phyloP scores from a whole-genome alignment of 2,113 vertebrate genomes.

The Isurus oxyrinchus region DNA sequence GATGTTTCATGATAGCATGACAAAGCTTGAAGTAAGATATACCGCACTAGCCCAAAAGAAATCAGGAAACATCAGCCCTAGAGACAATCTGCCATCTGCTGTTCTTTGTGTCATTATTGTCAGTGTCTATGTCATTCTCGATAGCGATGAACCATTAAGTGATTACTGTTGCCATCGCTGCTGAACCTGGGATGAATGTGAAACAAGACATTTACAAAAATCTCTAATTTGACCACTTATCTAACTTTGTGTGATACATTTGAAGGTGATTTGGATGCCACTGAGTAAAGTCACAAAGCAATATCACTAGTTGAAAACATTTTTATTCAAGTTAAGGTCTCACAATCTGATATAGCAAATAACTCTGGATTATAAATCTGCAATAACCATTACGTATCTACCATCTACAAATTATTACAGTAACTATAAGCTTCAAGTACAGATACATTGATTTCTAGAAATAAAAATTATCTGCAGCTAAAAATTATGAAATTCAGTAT shows the following conservation, averaged over 20 bases:
- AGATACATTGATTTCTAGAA: conserved; percentile 53
- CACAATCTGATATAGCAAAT: conserved; percentile 58
- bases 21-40: not conserved
- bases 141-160: not conserved
- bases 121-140: not conserved
- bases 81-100: not conserved
- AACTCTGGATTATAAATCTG: conserved; percentile 61
- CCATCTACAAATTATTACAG: conserved; percentile 54
- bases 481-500: conserved; percentile 33
- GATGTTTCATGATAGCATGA: not conserved
- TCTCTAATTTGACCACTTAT: not conserved
- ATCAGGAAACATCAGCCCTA: not conserved
- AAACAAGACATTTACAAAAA: not conserved
- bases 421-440: conserved; percentile 59
- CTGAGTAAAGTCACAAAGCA: not conserved
- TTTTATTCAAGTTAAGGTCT: conserved; percentile 67
- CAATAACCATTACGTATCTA: conserved; percentile 58
- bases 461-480: conserved; percentile 45
- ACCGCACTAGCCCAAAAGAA: not conserved
- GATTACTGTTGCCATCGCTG: not conserved
- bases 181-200: not conserved
- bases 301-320: conserved; percentile 50
- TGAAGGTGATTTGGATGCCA: not conserved
- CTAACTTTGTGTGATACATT: not conserved
- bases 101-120: not conserved